phyloP scores from a whole-genome alignment of 2,797 vertebrate species.

The Trematomus bernacchii region DNA sequence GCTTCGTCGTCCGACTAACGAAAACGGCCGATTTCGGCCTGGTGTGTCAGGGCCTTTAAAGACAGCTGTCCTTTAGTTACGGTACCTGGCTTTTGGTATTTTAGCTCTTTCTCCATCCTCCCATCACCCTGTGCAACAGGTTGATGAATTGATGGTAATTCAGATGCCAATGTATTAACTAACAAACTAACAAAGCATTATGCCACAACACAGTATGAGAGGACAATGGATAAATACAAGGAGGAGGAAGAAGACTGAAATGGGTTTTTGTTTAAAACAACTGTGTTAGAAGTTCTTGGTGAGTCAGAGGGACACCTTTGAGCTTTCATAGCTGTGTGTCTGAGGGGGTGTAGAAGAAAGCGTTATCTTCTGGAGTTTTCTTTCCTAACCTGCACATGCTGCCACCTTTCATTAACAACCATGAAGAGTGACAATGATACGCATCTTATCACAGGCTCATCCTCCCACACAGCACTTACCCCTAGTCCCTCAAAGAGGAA shows the following conservation, averaged over 20 bases:
- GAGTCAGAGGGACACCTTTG: conserved; percentile 40
- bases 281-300: conserved; percentile 17
- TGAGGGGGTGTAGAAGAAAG: conserved; percentile 24
- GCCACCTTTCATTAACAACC: conserved; percentile 50
- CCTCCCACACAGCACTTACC: conserved; percentile 47
- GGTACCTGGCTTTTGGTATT: background rate
- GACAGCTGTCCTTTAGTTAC: conserved; percentile 13
- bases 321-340: conserved; percentile 19
- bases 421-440: conserved; percentile 38
- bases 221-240: conserved; percentile 4
- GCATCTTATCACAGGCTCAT: conserved; percentile 43
- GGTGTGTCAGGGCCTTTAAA: too few relatives aligned
- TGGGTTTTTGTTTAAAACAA: background rate
- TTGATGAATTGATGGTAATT: conserved; percentile 6
- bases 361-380: conserved; percentile 31
- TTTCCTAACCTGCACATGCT: conserved; percentile 44
- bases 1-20: too few relatives aligned
- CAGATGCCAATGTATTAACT: background rate
- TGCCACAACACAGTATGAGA: conserved; percentile 14
- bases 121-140: conserved; percentile 8
- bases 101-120: conserved; percentile 1
- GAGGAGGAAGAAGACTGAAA: conserved; percentile 8
- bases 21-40: too few relatives aligned
- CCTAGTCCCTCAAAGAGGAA: conserved; percentile 30
- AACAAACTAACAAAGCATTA: background rate